Evolutionary conservation across 2,113 vertebrate genomes (phyloP), one percentile per base, ranked within the genome.

Genomic region (Podiceps cristatus): DNA sequence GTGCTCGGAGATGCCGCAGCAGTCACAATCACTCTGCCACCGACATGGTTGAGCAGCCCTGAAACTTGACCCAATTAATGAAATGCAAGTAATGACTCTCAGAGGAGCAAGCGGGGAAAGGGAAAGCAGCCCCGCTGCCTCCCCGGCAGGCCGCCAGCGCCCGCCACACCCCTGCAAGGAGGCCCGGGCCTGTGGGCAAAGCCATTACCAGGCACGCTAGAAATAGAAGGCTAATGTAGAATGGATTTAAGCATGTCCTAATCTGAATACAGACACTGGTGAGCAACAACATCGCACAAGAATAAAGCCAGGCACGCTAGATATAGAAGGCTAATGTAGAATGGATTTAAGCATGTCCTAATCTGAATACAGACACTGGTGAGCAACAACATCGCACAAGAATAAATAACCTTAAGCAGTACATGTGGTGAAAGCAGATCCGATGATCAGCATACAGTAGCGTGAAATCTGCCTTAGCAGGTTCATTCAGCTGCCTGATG

Each of bases 401-500:
- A 23, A 89, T 53, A 84, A 86, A 75, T 52, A 40, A 59, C 17
- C 42, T 73, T 83, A 68, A 69, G 44, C 47, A 77, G 35, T 52
- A 76, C 63, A 13, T 17, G 37, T 20, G 2, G 4, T 35, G 20
- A 95, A 93, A 85, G 66, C 64, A 72, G 94, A 78, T 35, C 56
- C 1, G 10, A 37, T 9, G 15, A 82, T 69, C 33, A 58, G 62
- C 50, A 62, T 50, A 82, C 33, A 79, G 58, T 58, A 97, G 77
- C n/a, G 58, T 18, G 58, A 86, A 59, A 92, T 87, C 93, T 91
- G 80, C 80, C 44, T 62, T 28, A 59, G 56, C 73, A 95, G 52
- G 94, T 75, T 72, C 74, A 87, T 64, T 56, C 22, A 94, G 90
- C 95, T 96, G 84, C 84, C 74, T 87, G 56, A 85, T 78, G 45